These are phyloP conservation scores for Drosophila nigrodunni DNA, from an alignment of 1,140 invertebrate genomes.

Conservation along the genomic window DNA sequence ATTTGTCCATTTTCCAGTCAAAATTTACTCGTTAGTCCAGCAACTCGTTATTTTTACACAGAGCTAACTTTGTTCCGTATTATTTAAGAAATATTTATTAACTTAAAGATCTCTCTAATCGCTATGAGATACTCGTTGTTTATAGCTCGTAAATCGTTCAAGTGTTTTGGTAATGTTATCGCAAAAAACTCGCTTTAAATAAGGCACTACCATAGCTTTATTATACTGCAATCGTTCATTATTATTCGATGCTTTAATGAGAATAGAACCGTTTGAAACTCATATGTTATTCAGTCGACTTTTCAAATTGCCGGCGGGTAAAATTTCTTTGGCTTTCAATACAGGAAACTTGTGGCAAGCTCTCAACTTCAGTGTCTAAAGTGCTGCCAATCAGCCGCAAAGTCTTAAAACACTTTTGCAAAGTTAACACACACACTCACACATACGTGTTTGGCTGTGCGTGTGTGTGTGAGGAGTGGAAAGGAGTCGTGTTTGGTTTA, in stretches of 20 bases:
- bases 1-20: too few relatives aligned
- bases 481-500: too few relatives aligned
- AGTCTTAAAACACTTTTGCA: slow-evolving; percentile 75
- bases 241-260: neutral
- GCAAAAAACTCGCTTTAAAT: neutral
- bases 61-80: too few relatives aligned
- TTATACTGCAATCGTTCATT: neutral
- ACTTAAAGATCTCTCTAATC: too few relatives aligned
- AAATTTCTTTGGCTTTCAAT: slow-evolving; percentile 12
- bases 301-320: slow-evolving; percentile 15
- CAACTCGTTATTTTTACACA: too few relatives aligned
- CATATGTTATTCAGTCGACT: slow-evolving; percentile 2
- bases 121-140: too few relatives aligned
- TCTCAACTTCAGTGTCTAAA: slow-evolving; percentile 4
- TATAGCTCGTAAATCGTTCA: too few relatives aligned
- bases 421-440: slow-evolving; percentile 50
- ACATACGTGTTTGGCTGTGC: slow-evolving; percentile 5
- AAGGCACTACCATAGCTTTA: neutral
- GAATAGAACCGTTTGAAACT: neutral
- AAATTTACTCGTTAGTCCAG: too few relatives aligned
- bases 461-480: neutral
- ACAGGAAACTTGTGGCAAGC: slow-evolving; percentile 5
- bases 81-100: too few relatives aligned
- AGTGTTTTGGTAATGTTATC: too few relatives aligned
- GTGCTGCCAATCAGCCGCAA: slow-evolving; percentile 64